Evolutionary conservation across 2,113 vertebrate species (phyloP).

Genomic region (Ammodytes dubius): DNA sequence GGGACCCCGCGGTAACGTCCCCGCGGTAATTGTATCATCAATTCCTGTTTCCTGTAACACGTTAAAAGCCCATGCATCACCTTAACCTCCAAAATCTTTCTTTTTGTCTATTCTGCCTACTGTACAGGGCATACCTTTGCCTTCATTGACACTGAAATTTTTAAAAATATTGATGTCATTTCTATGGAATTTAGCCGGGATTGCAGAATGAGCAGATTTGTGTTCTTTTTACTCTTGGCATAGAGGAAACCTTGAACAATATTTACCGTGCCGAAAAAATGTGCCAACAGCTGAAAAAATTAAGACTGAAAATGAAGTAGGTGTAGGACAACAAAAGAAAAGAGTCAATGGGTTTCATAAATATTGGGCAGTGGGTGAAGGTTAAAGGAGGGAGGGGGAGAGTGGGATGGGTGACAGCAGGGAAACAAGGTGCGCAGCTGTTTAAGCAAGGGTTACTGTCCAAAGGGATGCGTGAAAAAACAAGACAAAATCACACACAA

Average conservation of each 20-base stretch:
- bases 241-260: background rate
- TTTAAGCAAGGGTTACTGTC: conserved; percentile 58
- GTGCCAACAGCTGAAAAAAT: background rate
- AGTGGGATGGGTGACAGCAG: conserved; percentile 43
- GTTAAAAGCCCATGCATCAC: background rate
- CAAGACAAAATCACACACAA: conserved; percentile 26
- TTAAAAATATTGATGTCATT: background rate
- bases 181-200: background rate
- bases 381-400: conserved; percentile 35
- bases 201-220: background rate
- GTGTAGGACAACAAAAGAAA: background rate
- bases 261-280: background rate
- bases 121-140: background rate
- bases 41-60: background rate
- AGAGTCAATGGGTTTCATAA: conserved; percentile 12
- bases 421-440: conserved; percentile 68
- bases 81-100: background rate
- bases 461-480: conserved; percentile 58
- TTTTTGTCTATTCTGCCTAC: background rate
- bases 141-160: background rate
- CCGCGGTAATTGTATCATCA: too few relatives aligned
- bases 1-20: too few relatives aligned
- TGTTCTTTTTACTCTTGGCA: background rate
- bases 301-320: background rate
- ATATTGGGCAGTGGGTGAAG: conserved; percentile 27